These are phyloP conservation scores for Nephrotoma appendiculata DNA, from an alignment of 2,888 invertebrate species.

Conservation along the genomic window DNA sequence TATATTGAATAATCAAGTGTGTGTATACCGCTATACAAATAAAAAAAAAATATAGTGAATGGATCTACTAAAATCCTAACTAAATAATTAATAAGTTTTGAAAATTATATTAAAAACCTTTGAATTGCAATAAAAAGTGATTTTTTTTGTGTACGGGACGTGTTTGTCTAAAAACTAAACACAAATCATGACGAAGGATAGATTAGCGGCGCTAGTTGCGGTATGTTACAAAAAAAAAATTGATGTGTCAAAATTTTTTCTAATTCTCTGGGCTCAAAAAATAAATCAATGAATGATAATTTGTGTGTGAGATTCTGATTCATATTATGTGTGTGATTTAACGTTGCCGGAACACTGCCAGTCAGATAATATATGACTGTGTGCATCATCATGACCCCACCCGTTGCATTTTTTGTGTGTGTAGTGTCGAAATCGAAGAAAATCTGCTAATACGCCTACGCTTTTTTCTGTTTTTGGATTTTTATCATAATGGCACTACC, in stretches of 20 bases:
- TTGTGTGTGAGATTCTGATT: neutral
- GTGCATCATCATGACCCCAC: neutral
- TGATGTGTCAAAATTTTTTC: neutral
- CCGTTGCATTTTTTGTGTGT: constrained; percentile 6
- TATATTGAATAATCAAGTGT: neutral
- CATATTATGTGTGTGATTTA: neutral
- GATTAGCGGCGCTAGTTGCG: constrained; percentile 92
- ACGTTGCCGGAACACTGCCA: neutral
- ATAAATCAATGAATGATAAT: neutral
- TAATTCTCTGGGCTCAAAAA: neutral
- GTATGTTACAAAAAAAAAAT: constrained; percentile 39
- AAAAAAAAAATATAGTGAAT: neutral
- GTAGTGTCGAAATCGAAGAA: neutral
- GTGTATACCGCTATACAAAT: neutral
- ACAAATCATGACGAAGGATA: constrained; percentile 78
- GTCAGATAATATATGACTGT: neutral
- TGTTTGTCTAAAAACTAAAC: neutral
- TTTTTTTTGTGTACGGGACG: neutral
- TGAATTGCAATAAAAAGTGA: neutral
- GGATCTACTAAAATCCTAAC: neutral
- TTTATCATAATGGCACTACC: neutral
- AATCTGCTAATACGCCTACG: neutral
- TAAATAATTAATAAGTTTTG: neutral
- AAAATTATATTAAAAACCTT: neutral
- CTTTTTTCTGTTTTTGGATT: neutral